Evolutionary conservation across 2,113 vertebrate species (phyloP).

Genomic region (Castor canadensis): DNA sequence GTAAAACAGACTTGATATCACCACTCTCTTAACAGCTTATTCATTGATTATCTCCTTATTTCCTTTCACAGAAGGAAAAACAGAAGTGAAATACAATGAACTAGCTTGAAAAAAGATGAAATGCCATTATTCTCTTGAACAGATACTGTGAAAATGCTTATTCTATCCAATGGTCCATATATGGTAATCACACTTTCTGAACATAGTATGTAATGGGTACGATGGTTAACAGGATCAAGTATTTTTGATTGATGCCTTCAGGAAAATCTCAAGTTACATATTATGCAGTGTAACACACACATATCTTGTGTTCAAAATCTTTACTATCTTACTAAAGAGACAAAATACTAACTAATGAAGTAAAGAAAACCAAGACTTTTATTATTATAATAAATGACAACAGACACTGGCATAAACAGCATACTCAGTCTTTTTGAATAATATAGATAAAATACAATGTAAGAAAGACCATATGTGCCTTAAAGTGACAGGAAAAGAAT

Average conservation of each 20-base stretch:
- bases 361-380: not conserved
- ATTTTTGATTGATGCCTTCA: not conserved
- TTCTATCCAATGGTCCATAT: not conserved
- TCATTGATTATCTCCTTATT: conserved; percentile 54
- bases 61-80: conserved; percentile 36
- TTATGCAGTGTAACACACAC: not conserved
- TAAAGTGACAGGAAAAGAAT: conserved; percentile 3
- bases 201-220: not conserved
- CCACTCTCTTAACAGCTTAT: conserved; percentile 38
- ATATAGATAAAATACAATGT: conserved; percentile 29
- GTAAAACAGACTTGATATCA: conserved; percentile 35
- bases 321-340: not conserved
- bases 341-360: not conserved
- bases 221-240: not conserved
- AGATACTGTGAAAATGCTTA: not conserved
- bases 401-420: not conserved
- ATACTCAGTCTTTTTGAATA: not conserved
- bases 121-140: conserved; percentile 31
- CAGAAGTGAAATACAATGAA: not conserved
- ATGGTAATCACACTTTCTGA: not conserved
- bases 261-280: not conserved
- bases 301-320: not conserved
- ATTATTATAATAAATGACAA: not conserved
- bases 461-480: conserved; percentile 41
- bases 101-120: not conserved